Evolutionary conservation across 2,113 vertebrate genomes (phyloP), one percentile per base, ranked within the genome.

Genomic region (Sapayoa aenigma): DNA sequence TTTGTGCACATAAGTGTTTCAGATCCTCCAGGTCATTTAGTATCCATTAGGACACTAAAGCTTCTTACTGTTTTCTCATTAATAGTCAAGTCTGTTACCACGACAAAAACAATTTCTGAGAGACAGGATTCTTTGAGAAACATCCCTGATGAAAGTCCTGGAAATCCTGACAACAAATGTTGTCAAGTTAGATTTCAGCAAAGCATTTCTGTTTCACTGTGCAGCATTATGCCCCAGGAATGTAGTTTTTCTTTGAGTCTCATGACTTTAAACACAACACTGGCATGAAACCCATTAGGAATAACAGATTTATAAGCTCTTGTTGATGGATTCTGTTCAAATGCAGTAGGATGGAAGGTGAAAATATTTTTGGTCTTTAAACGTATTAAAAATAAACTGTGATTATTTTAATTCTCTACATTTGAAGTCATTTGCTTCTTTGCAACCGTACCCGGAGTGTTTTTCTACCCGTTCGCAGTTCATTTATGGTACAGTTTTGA

Each of bases 61-160:
- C 92, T 87, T 95, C 95, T 96, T 95, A 97, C 82, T 97, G 83
- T 91, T 96, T 96, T 94, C 94, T 94, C 88, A 94, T 96, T 96
- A 96, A 87, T 93, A 97, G 77, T 94, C 73, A 35, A 95, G 95
- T 95, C 95, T 93, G 82, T 95, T 96, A 93, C 92, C 89, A 91
- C 77, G 81, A 93, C 89, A 93, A 84, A 97, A 96, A 96, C 96
- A 97, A 94, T 97, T 97, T 97, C 89, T 90, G 89, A 83, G 95
- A 89, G 62, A 79, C 28, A 7, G 84, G 56, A 91, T 89, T 93
- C 92, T 86, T 83, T 95, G 87, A 89, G 95, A 95, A 94, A 95
- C 93, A 95, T 84, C 84, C 84, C 93, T 91, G 92, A 96, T 90
- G 91, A 93, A 95, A 96, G 89, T 84, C 87, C 95, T 95, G 89